Evolutionary conservation across 2,888 invertebrate species (phyloP).

Genomic region (Acanthosepion pharaonis): DNA sequence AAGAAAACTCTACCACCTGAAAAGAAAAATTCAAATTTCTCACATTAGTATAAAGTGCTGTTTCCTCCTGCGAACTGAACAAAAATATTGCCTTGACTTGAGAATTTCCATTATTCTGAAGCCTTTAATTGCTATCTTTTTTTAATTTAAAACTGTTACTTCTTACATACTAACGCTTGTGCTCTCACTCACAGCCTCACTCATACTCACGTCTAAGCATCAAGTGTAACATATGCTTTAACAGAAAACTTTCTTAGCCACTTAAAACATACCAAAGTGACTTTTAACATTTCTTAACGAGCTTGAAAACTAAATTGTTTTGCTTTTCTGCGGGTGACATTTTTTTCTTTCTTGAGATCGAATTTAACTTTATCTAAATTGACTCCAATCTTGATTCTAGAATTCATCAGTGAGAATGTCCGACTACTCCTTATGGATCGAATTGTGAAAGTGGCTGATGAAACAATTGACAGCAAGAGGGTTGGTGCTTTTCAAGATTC

Average conservation of each 20-base stretch:
- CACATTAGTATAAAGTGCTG: too few species aligned
- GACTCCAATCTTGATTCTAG: constrained; percentile 11
- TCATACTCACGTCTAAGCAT: background rate
- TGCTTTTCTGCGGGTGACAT: background rate
- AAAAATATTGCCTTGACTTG: too few species aligned
- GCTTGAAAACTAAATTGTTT: background rate
- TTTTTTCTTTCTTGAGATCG: background rate
- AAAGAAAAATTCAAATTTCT: too few species aligned
- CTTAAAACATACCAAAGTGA: background rate
- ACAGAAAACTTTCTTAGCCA: background rate
- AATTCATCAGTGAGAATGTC: constrained; percentile 18
- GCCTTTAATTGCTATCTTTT: too few species aligned
- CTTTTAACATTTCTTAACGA: background rate
- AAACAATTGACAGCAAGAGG: background rate
- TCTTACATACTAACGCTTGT: background rate
- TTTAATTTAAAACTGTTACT: too few species aligned
- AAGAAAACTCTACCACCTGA: too few species aligned
- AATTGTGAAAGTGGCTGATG: background rate
- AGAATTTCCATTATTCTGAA: too few species aligned
- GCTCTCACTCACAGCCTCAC: background rate
- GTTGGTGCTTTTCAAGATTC: background rate
- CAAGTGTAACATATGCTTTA: background rate
- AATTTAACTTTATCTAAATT: background rate
- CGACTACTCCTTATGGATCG: constrained; percentile 1
- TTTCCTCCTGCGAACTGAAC: too few species aligned